These are phyloP conservation scores for Clamator glandarius DNA, from an alignment of 2,797 vertebrate species.

Conservation along the genomic window DNA sequence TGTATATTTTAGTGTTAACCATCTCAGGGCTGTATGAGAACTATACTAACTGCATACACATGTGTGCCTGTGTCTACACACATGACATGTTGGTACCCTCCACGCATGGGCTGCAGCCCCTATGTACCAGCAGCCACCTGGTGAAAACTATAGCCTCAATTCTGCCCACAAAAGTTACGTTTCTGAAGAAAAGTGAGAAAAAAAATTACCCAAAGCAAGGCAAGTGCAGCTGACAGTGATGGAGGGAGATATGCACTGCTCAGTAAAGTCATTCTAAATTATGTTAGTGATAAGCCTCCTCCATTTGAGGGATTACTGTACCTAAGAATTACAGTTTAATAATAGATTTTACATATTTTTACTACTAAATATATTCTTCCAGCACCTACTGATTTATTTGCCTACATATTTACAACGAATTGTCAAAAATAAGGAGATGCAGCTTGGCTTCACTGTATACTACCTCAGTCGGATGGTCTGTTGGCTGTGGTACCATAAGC, in stretches of 20 bases:
- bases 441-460: neutral
- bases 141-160: too few relatives aligned
- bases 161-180: neutral
- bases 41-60: too few relatives aligned
- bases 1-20: rapidly evolving
- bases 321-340: neutral
- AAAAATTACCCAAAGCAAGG: neutral
- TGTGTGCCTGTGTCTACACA: rapidly evolving
- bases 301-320: neutral
- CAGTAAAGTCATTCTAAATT: neutral
- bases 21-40: neutral
- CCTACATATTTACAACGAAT: neutral
- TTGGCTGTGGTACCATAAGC: constrained; percentile 84
- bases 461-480: constrained; percentile 95
- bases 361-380: neutral
- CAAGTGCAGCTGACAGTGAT: neutral
- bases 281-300: neutral
- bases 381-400: neutral
- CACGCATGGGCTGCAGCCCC: neutral
- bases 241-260: neutral
- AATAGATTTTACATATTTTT: neutral
- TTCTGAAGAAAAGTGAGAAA: neutral
- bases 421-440: neutral
- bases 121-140: rapidly evolving
- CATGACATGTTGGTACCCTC: rapidly evolving